phyloP scores from a whole-genome alignment of 2,888 invertebrate species.

The Anorthoa munda region DNA sequence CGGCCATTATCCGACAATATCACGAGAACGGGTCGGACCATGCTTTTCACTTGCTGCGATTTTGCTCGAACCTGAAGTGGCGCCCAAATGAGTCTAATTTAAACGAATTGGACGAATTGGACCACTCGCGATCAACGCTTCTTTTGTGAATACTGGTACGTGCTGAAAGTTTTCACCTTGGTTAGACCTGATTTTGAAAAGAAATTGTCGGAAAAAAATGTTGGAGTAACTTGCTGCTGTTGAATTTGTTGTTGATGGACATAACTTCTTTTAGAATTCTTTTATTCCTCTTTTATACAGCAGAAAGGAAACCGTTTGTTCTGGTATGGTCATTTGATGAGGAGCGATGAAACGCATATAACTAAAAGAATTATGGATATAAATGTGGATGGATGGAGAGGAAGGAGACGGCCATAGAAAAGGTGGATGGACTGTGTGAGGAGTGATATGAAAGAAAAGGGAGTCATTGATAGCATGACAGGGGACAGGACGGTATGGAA shows the following conservation, averaged over 20 bases:
- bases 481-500: too few relatives aligned
- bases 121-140: constrained; percentile 67
- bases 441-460: too few relatives aligned
- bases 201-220: constrained; percentile 39
- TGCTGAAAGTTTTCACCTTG: constrained; percentile 47
- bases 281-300: background rate
- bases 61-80: constrained; percentile 69
- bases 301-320: too few relatives aligned
- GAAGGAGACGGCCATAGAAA: too few relatives aligned
- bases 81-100: constrained; percentile 79
- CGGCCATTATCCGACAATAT: constrained; percentile 86
- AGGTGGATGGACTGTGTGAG: too few relatives aligned
- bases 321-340: too few relatives aligned
- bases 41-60: constrained; percentile 76
- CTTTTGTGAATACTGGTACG: constrained; percentile 60
- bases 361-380: too few relatives aligned
- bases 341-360: too few relatives aligned
- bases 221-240: constrained; percentile 14
- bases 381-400: too few relatives aligned
- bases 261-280: background rate
- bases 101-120: constrained; percentile 76
- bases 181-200: constrained; percentile 44
- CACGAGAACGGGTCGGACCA: constrained; percentile 73
- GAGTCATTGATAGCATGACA: too few relatives aligned
- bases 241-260: constrained; percentile 12